phyloP scores from a whole-genome alignment of 2,888 invertebrate genomes.

The Heteromurus nitidus region DNA sequence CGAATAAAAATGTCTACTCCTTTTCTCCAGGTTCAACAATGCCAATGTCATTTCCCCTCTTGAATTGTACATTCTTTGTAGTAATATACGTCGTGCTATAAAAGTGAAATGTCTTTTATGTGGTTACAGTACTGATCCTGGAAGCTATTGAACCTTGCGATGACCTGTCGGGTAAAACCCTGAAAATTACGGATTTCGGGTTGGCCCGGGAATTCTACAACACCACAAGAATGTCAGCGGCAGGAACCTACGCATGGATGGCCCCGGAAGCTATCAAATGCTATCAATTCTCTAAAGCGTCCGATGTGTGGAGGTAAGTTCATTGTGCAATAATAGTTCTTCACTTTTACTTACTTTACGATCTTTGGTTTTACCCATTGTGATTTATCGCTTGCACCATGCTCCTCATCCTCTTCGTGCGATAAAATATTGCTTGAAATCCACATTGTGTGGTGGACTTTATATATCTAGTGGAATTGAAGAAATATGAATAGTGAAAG shows the following conservation, averaged over 20 bases:
- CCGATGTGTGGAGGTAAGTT: constrained; percentile 93
- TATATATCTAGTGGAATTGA: background rate
- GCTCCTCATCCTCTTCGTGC: no score
- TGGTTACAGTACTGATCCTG: constrained; percentile 50
- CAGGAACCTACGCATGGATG: constrained; percentile 99
- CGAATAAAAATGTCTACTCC: no score
- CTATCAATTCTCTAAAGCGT: constrained; percentile 92
- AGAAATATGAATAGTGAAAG: background rate
- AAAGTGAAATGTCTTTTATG: no score
- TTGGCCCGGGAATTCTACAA: constrained; percentile 96
- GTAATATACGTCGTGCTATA: no score
- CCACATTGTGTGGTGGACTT: background rate
- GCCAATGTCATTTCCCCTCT: no score
- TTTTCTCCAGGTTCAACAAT: no score
- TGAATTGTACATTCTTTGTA: no score
- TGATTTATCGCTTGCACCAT: background rate
- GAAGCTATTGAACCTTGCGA: constrained; percentile 76
- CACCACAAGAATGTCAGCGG: constrained; percentile 97
- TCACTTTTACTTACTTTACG: no score
- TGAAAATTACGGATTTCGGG: constrained; percentile 98
- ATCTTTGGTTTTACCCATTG: background rate
- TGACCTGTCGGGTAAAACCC: constrained; percentile 90
- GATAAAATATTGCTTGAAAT: background rate
- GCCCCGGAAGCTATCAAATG: constrained; percentile 96
- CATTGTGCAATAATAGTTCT: no score